Conservation (phyloP, 2,113 vertebrate genomes). For the Brachyhypopomus gauderio region DNA sequence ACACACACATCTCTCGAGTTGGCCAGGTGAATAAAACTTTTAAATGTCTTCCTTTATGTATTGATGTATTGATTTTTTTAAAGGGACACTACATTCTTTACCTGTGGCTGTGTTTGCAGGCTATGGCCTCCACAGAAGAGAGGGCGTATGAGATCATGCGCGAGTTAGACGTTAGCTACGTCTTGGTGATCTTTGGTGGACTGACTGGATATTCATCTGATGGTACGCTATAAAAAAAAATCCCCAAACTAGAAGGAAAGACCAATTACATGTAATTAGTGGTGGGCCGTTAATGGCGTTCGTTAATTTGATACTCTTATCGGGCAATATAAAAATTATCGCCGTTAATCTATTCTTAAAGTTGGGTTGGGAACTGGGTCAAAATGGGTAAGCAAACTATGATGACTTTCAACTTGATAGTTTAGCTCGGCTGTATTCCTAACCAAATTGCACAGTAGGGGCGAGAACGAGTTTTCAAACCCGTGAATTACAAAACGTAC, state of each 20-base stretch:
- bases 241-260: neutral
- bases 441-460: too few relatives aligned
- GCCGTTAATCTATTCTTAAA: too few relatives aligned
- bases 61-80: neutral
- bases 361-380: too few relatives aligned
- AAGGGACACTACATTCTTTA: neutral
- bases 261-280: too few relatives aligned
- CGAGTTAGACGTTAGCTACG: slow-evolving; percentile 96
- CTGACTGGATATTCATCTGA: slow-evolving; percentile 97
- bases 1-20: slow-evolving; percentile 96
- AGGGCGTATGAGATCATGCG: slow-evolving; percentile 98
- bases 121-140: slow-evolving; percentile 97
- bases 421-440: too few relatives aligned
- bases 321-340: too few relatives aligned
- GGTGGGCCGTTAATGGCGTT: too few relatives aligned
- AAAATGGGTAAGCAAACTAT: too few relatives aligned
- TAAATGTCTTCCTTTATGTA: neutral
- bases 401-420: too few relatives aligned
- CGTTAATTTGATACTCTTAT: too few relatives aligned
- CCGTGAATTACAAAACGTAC: too few relatives aligned
- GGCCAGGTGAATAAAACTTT: slow-evolving; percentile 82
- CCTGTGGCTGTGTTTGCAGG: slow-evolving; percentile 68
- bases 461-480: too few relatives aligned
- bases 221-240: slow-evolving; percentile 69
- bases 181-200: slow-evolving; percentile 96